Conservation (phyloP, 2,113 vertebrate genomes). For the Spilogale gracilis region DNA sequence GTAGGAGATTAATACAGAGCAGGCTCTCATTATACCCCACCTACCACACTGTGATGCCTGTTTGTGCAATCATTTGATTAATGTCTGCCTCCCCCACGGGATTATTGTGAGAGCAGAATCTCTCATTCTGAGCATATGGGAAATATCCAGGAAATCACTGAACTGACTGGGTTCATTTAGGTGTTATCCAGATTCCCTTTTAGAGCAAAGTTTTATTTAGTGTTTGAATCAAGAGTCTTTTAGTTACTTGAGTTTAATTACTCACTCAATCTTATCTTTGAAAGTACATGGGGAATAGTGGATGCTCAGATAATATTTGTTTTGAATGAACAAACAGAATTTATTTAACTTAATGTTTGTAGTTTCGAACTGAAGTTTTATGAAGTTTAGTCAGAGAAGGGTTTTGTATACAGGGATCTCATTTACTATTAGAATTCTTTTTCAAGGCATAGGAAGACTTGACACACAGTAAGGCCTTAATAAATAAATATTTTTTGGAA, state of each 20-base stretch:
- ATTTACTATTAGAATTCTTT: slow-evolving; percentile 9
- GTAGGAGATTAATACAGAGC: not conserved
- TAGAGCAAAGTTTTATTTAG: slow-evolving; percentile 46
- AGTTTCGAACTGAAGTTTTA: slow-evolving; percentile 1
- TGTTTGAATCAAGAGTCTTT: not conserved
- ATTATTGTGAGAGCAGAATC: not conserved
- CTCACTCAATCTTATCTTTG: slow-evolving; percentile 44
- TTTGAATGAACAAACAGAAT: slow-evolving; percentile 38
- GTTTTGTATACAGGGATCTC: slow-evolving; percentile 13
- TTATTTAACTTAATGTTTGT: slow-evolving; percentile 45
- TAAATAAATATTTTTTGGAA: slow-evolving; percentile 45
- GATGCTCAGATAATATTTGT: slow-evolving; percentile 39
- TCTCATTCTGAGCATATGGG: not conserved
- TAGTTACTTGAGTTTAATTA: not conserved
- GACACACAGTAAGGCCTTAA: not conserved
- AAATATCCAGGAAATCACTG: not conserved
- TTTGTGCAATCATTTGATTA: not conserved
- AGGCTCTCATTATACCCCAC: not conserved
- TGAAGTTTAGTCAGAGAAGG: not conserved
- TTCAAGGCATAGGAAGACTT: slow-evolving; percentile 15
- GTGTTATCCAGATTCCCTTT: slow-evolving; percentile 3
- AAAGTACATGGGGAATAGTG: not conserved
- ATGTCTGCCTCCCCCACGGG: not conserved
- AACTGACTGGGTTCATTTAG: slow-evolving; percentile 38
- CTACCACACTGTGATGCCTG: not conserved